Conservation (phyloP, 2,888 invertebrate species). For the Rhynchonema sp. region DNA sequence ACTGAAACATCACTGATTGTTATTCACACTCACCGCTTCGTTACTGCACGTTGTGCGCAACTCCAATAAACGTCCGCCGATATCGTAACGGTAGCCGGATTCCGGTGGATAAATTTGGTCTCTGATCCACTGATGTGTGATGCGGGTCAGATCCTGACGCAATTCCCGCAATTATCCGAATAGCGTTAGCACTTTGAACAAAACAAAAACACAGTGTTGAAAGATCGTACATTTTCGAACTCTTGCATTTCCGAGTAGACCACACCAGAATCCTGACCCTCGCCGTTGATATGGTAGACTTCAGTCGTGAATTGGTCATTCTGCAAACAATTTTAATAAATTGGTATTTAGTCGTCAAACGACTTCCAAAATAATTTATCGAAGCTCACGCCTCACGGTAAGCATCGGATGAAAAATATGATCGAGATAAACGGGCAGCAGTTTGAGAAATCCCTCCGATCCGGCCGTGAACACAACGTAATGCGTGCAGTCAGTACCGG, state of each 20-base stretch:
- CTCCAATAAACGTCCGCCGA: conserved; percentile 63
- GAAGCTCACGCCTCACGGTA: too few species aligned
- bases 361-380: too few species aligned
- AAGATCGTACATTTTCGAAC: too few species aligned
- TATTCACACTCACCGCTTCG: conserved; percentile 55
- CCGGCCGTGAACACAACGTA: conserved; percentile 73
- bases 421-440: conserved; percentile 75
- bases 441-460: conserved; percentile 60
- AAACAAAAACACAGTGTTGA: too few species aligned
- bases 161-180: too few species aligned
- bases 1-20: too few species aligned
- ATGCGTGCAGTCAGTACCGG: conserved; percentile 61
- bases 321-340: too few species aligned
- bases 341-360: too few species aligned
- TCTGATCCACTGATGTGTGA: conserved; percentile 16
- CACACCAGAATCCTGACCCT: conserved; percentile 73
- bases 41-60: conserved; percentile 57
- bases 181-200: too few species aligned
- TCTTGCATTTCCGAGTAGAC: conserved; percentile 89
- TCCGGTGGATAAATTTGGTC: conserved; percentile 54
- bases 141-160: neutral
- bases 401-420: conserved; percentile 67
- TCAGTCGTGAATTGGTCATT: conserved; percentile 50
- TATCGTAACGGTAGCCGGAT: conserved; percentile 61
- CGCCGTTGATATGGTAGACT: conserved; percentile 70